Base-by-base conservation (phyloP, 2,888 invertebrate genomes). In the Lomographa bimaculata region DNA sequence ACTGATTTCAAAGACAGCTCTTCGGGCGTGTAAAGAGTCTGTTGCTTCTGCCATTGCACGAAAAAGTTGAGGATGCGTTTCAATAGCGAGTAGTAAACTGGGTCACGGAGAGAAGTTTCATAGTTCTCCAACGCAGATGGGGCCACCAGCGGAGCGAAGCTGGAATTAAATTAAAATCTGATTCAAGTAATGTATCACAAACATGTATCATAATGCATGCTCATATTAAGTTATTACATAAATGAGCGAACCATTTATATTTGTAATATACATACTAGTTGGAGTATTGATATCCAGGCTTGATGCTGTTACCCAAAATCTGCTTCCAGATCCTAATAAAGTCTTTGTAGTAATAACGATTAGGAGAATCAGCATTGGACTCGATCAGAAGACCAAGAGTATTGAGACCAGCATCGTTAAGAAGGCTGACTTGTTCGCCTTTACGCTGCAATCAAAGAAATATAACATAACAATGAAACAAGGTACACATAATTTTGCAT, bases 21-120 rank as follows among this genome's bases (percentile, higher is more conserved):
- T 46, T 92, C 90, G 41, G 79, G 83, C 33, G 90, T 92, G 89
- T 95, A 95, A 0, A 79, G 66, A 27, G 91, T 90, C 12, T 94
- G 78, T 28, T 90, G 74, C 48, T 89, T 62, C 56, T 92, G 91
- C 90, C 92, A 94, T 46, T 80, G 68, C 29, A 84, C 76, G 90
- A 93, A 93, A 34, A 93, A 76, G 25, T 83, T 71, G 38, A 84
- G 25, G 11, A 94, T 85, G 46, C 90, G 91, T 65, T 93, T 92
- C 87, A 84, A 90, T 39, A 94, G 86, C 68, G 91, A 90, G 79
- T 92, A 94, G 89, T 92, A 93, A 20, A 91, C 91, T 5, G 94
- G 94, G 60, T 94, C 94, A 32, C 93, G 91, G 9, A 93, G 78
- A 4, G 91, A 80, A n/a, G 93, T 93, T 64, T 93, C 91, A 59